Percentiles rank a stretch among this genome's conserved stretches.
These are phyloP conservation scores for Didymodactylos carnosus DNA, from an alignment of 2,888 invertebrate genomes.

Conservation along the genomic window DNA sequence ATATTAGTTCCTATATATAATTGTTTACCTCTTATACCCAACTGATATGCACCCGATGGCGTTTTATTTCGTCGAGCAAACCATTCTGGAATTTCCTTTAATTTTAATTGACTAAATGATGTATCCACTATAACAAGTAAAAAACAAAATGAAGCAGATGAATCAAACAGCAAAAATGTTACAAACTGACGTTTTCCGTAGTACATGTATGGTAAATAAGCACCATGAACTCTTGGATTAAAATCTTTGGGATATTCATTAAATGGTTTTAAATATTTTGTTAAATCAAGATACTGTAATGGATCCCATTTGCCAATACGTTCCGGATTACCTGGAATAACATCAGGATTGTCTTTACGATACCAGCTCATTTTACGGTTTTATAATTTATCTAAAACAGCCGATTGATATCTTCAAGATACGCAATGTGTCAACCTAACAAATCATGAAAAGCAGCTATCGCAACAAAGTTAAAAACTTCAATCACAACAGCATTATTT, in stretches of 20 bases:
- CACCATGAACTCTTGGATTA: conserved; percentile 13
- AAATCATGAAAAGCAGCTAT: too few species aligned
- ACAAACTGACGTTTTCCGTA: conserved; percentile 11
- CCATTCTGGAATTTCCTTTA: not conserved
- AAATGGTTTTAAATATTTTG: conserved; percentile 8
- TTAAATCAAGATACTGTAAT: conserved; percentile 7
- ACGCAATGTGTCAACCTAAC: too few species aligned
- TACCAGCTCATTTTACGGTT: too few species aligned
- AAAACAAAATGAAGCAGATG: too few species aligned
- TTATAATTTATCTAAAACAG: too few species aligned
- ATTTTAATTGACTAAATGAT: not conserved
- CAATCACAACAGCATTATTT: too few species aligned
- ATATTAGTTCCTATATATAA: not conserved
- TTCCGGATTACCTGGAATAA: not conserved
- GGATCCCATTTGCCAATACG: not conserved
- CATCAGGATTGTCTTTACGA: not conserved
- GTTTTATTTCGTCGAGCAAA: not conserved
- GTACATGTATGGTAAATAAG: conserved; percentile 11
- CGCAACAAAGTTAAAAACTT: too few species aligned
- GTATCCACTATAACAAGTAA: too few species aligned
- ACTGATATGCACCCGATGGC: not conserved
- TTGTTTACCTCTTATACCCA: not conserved
- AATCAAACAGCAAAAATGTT: too few species aligned
- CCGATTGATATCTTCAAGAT: too few species aligned
- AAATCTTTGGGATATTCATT: conserved; percentile 14